phyloP scores from a whole-genome alignment of 2,888 invertebrate genomes.

The Drosophila dives region DNA sequence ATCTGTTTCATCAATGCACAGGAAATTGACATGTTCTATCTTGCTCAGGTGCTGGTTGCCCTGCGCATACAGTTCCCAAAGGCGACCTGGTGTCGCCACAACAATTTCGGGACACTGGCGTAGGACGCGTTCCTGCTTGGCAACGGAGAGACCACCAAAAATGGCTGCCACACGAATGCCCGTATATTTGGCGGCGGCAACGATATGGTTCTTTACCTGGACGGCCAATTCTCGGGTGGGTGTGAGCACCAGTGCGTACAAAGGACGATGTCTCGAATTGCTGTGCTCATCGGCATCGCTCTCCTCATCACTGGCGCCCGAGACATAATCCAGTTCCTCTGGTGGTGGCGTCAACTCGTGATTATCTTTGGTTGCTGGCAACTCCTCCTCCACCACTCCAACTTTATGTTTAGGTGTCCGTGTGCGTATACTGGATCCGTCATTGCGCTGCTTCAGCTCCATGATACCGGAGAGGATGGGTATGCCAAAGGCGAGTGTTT shows the following conservation, averaged over 20 bases:
- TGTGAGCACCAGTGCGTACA: conserved; percentile 95
- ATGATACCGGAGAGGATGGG: conserved; percentile 95
- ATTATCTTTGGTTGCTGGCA: conserved; percentile 36
- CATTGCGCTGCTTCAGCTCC: conserved; percentile 86
- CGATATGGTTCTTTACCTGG: conserved; percentile 95
- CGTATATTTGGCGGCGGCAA: conserved; percentile 92
- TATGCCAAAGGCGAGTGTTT: conserved; percentile 98
- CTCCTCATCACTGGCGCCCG: conserved; percentile 64
- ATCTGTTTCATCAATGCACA: conserved; percentile 99
- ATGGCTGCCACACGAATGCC: conserved; percentile 91
- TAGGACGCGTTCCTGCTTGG: conserved; percentile 96
- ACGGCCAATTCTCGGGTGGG: conserved; percentile 98
- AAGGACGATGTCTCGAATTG: conserved; percentile 61
- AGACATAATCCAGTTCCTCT: conserved; percentile 79
- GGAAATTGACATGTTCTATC: conserved; percentile 90
- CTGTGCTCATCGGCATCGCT: conserved; percentile 59
- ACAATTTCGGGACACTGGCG: conserved; percentile 95
- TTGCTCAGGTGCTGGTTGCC: conserved; percentile 92
- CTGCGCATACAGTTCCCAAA: conserved; percentile 96
- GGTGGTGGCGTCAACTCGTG: conserved; percentile 84
- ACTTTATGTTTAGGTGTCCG: conserved; percentile 64
- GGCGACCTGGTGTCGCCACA: conserved; percentile 97
- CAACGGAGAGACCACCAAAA: conserved; percentile 96
- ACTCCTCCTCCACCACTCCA: conserved; percentile 9
- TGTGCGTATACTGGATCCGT: conserved; percentile 80